Evolutionary conservation across 2,888 invertebrate species (phyloP).

Genomic region (Orchesellides sinensis): DNA sequence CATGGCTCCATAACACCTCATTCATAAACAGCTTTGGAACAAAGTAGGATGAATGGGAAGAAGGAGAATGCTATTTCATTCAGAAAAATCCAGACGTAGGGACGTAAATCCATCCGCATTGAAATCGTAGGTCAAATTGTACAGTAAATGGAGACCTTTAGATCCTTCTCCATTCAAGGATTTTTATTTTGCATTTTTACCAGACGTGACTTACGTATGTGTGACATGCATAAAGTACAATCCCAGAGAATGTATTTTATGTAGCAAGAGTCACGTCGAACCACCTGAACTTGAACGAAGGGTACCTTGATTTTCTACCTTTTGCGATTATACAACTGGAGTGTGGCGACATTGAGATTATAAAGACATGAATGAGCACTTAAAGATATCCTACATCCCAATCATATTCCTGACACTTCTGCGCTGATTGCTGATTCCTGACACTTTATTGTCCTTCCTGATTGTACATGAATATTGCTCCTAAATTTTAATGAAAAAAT

Average conservation of each 20-base stretch:
- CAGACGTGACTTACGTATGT: neutral
- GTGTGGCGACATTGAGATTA: constrained; percentile 29
- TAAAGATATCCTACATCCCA: no score
- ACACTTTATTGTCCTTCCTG: neutral
- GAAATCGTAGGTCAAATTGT: no score
- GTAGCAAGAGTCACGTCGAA: neutral
- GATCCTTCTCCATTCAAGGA: constrained; percentile 1
- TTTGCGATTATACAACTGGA: neutral
- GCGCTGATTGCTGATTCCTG: neutral
- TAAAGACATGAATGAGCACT: constrained; percentile 28
- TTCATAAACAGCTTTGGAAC: no score
- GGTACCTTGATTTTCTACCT: neutral
- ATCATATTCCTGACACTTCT: neutral
- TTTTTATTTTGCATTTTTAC: neutral
- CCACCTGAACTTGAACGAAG: neutral
- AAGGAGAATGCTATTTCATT: no score
- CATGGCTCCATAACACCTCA: no score
- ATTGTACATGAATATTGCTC: no score
- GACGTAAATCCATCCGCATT: no score
- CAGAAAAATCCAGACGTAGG: no score
- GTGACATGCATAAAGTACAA: neutral
- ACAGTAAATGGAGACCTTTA: no score
- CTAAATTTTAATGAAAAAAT: no score
- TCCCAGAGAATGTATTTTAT: neutral
- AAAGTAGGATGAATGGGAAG: no score